Base-by-base conservation (phyloP, 2,888 invertebrate genomes). In the Mythimna pallens region DNA sequence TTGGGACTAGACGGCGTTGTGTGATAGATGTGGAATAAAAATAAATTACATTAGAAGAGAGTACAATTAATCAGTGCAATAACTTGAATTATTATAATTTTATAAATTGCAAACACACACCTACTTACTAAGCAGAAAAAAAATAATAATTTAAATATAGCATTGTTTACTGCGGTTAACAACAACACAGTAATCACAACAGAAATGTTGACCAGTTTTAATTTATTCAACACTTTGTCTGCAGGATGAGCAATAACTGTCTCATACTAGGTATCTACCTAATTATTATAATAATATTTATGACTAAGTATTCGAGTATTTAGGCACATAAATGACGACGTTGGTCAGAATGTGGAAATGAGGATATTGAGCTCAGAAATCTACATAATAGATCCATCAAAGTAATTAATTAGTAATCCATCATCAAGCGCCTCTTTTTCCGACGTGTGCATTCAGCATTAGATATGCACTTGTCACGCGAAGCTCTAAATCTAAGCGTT, bases 391-490 rank as follows among this genome's bases (percentile, higher is more conserved):
- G 22, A 65, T 62, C 47, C 25, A 55, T 70, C 20, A 55, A 22
- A 64, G 25, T 50, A 36, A 74, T 63, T 65, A 65, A 50, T 58
- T 50, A 66, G 34, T 66, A n/a, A 64, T 66, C 36, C n/a, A 66
- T 70, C 55, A 67, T 22, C 43, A 59, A 54, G 52, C 50, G 10
- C 43, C 8, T 25, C 22, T 59, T 36, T 30, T 66, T 66, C 66
- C 55, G 47, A 54, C 47, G 36, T 63, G 36, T 68, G 70, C 30
- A 55, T 25, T 34, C 4, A 17, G 50, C 65, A 57, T 76, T 54
- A 62, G n/a, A 64, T 76, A 36, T 67, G 30, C 52, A 61, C 22
- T 54, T 43, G 47, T 40, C 61, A 75, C 68, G 76, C 61, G 52
- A 57, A 65, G 0, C 14, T 40, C 22, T n/a, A 25, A 75, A 52